Evolutionary conservation across 2,113 vertebrate genomes (phyloP), one percentile per base, ranked within the genome.

Genomic region (Tamias sibiricus): DNA sequence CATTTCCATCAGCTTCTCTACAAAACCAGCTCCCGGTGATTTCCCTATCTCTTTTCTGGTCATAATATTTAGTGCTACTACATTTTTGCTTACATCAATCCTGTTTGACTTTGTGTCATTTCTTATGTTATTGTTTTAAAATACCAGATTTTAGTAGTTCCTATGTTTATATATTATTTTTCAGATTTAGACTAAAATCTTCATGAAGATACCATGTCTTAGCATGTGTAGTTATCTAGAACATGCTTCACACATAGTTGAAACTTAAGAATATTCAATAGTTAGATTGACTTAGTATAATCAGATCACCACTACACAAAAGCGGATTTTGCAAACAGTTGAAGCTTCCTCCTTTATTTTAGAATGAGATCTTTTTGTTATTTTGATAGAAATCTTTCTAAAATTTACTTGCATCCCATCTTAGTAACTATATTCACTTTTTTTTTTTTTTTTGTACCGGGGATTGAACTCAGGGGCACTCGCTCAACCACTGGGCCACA

Each of bases 371-470:
- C 52, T 44, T 93, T 95, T 82, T 57, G 66, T 66, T 82, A 88
- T 90, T 77, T 77, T 57, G 20, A 66, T 92, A n/a, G 49, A 80
- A 64, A 16, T 83, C 20, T 71, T 97, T 91, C 32, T 68, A 49
- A 10, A n/a, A 92, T 80, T 72, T 90, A 87, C 20, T 54, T 81
- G 16, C 49, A 59, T 47, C 59, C 30, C 4, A 81, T 57, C 93
- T 88, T 5, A 42, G 47, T 64, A 76, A 52, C 30, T 79, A 49
- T 2, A n/a, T 44, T 66, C 4, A 28, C n/a, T n/a, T n/a, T n/a
- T n/a, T n/a, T n/a, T n/a, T n/a, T n/a, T n/a, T n/a, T n/a, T n/a
- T n/a, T n/a, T n/a, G n/a, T n/a, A n/a, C n/a, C n/a, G n/a, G n/a
- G n/a, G n/a, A n/a, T n/a, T n/a, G n/a, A n/a, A n/a, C n/a, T n/a